Conservation (phyloP, 2,888 invertebrate species). For the Dryobotodes eremita region DNA sequence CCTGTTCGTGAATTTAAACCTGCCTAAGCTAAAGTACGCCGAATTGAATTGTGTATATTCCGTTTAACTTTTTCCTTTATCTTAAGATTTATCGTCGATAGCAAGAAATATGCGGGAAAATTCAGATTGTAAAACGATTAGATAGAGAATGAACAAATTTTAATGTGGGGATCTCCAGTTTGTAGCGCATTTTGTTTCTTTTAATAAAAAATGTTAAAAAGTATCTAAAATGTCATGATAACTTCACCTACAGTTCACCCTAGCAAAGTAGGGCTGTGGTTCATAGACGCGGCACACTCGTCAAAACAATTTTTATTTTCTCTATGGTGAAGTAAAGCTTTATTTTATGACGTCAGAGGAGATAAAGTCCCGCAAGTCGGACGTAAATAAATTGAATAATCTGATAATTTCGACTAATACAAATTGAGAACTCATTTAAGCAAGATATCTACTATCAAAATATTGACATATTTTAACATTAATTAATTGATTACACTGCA, state of each 20-base stretch:
- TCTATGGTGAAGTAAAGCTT: conserved; percentile 90
- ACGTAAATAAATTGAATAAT: background rate
- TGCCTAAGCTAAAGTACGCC: too few species aligned
- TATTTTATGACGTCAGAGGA: conserved; percentile 89
- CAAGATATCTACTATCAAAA: conserved; percentile 25
- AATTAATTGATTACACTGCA: conserved; percentile 11
- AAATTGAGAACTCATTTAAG: background rate
- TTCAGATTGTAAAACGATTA: conserved; percentile 6
- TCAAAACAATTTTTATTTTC: conserved; percentile 91
- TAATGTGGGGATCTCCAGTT: background rate
- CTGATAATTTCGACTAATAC: conserved; percentile 1
- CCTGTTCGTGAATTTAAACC: background rate
- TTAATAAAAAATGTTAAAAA: background rate
- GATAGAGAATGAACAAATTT: conserved; percentile 15
- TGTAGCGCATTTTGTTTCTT: background rate
- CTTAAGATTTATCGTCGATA: conserved; percentile 15
- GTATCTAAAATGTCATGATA: background rate
- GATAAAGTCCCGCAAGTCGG: conserved; percentile 86
- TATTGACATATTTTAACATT: conserved; percentile 25
- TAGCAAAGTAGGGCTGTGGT: conserved; percentile 74
- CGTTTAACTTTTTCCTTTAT: conserved; percentile 9
- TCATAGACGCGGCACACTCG: conserved; percentile 83
- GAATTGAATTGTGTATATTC: background rate
- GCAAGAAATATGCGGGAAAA: conserved; percentile 6
- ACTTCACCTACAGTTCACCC: conserved; percentile 79